A percentile compares a stretch with the other conserved stretches of the same genome.
Evolutionary conservation across 2,113 vertebrate genomes (phyloP).

Genomic region (Sander vitreus): DNA sequence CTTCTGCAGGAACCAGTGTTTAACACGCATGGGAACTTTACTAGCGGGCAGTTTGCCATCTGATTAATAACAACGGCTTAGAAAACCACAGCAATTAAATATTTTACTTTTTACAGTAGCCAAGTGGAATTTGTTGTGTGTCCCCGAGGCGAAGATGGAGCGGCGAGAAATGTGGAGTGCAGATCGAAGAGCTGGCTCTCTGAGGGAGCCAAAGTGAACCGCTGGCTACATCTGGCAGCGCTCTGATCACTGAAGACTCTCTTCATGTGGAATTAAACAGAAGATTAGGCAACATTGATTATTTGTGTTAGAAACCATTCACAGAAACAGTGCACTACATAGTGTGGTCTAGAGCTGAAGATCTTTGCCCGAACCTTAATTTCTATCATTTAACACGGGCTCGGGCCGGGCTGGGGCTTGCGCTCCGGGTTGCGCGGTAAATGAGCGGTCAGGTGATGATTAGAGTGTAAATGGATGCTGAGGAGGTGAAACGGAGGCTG

Average conservation of each 20-base stretch:
- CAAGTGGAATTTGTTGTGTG: not conserved
- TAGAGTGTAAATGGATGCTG: too few relatives aligned
- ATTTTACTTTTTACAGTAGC: conserved; percentile 6
- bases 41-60: not conserved
- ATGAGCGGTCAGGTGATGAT: too few relatives aligned
- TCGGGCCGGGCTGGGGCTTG: too few relatives aligned
- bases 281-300: not conserved
- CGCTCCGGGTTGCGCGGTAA: too few relatives aligned
- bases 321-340: too few relatives aligned
- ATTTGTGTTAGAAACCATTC: too few relatives aligned
- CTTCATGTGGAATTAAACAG: not conserved
- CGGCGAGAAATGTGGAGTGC: not conserved
- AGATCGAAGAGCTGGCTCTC: not conserved
- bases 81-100: conserved; percentile 15
- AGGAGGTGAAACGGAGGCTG: too few relatives aligned
- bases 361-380: too few relatives aligned
- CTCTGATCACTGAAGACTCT: not conserved
- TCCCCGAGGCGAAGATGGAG: conserved; percentile 1
- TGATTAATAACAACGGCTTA: not conserved
- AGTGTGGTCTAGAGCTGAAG: too few relatives aligned
- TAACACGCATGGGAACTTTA: not conserved
- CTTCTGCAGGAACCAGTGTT: not conserved
- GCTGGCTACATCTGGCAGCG: not conserved
- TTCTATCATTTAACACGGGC: too few relatives aligned
- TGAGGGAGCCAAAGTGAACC: not conserved